A percentile compares a stretch with the other conserved stretches of the same genome.
phyloP scores from a whole-genome alignment of 2,888 invertebrate genomes.

The Chesias legatella region DNA sequence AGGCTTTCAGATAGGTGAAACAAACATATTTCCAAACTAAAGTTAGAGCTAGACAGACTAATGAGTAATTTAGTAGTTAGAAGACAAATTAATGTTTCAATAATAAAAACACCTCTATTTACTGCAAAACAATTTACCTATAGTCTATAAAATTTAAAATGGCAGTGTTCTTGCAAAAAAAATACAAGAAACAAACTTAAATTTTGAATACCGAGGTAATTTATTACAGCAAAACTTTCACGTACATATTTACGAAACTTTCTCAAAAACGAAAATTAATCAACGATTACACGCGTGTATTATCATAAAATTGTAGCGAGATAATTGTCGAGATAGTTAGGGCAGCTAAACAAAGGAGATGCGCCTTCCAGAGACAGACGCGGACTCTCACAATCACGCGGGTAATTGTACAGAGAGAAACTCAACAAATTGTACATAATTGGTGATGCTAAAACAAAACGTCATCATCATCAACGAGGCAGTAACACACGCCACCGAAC shows the following conservation, averaged over 20 bases:
- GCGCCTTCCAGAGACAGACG: conserved; percentile 51
- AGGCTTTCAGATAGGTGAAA: too few species aligned
- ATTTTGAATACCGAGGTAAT: neutral
- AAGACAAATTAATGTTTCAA: too few species aligned
- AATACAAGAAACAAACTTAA: too few species aligned
- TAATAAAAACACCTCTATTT: too few species aligned
- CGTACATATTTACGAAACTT: conserved; percentile 34
- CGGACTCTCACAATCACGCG: conserved; percentile 66
- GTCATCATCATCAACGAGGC: conserved; percentile 67
- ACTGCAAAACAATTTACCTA: too few species aligned
- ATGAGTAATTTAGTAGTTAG: too few species aligned
- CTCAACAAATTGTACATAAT: conserved; percentile 72
- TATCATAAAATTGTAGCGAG: conserved; percentile 46
- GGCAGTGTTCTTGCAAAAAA: too few species aligned
- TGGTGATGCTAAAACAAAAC: conserved; percentile 74
- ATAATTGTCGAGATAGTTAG: conserved; percentile 57
- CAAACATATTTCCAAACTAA: too few species aligned
- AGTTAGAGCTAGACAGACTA: too few species aligned
- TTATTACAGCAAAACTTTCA: conserved; percentile 24
- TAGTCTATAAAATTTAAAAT: too few species aligned
- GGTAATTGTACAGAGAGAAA: conserved; percentile 72
- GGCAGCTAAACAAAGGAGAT: conserved; percentile 62
- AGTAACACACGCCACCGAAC: conserved; percentile 68
- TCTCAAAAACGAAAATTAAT: conserved; percentile 47
- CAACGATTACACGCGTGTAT: conserved; percentile 57